phyloP scores from a whole-genome alignment of 2,113 vertebrate species.

The Oreochromis aureus region DNA sequence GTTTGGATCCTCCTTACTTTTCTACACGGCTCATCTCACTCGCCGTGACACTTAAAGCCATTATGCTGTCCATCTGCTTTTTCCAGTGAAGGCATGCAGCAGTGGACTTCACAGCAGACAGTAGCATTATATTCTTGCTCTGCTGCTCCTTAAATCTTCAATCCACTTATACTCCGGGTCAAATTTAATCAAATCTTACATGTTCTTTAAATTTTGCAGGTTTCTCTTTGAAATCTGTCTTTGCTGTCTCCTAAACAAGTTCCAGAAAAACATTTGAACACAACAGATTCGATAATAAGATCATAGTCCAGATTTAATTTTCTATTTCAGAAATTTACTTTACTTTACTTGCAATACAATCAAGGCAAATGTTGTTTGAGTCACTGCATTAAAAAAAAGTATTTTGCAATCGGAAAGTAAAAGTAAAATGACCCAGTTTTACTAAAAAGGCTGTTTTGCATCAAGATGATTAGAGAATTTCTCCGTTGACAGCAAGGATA shows the following conservation, averaged over 20 bases:
- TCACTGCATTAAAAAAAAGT: conserved; percentile 41
- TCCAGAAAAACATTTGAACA: background rate
- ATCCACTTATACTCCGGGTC: background rate
- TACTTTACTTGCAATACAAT: background rate
- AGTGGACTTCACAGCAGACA: background rate
- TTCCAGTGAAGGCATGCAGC: background rate
- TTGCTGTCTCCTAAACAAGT: background rate
- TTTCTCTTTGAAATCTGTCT: background rate
- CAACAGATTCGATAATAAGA: background rate
- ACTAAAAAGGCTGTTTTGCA: conserved; percentile 56
- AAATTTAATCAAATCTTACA: background rate
- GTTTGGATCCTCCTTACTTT: too few species aligned
- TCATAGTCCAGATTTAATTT: conserved; percentile 44
- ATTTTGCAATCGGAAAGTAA: conserved; percentile 59
- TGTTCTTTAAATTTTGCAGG: background rate
- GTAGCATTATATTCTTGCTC: background rate
- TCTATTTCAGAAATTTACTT: conserved; percentile 50
- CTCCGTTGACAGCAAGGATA: conserved; percentile 63
- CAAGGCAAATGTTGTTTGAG: conserved; percentile 3
- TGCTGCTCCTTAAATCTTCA: background rate
- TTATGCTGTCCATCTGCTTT: background rate
- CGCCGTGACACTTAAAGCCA: background rate
- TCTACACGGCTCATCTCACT: too few species aligned
- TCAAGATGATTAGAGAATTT: conserved; percentile 69
- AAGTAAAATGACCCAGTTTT: conserved; percentile 69